These are phyloP conservation scores for Noctua janthe DNA, from an alignment of 2,888 invertebrate species.

Conservation along the genomic window DNA sequence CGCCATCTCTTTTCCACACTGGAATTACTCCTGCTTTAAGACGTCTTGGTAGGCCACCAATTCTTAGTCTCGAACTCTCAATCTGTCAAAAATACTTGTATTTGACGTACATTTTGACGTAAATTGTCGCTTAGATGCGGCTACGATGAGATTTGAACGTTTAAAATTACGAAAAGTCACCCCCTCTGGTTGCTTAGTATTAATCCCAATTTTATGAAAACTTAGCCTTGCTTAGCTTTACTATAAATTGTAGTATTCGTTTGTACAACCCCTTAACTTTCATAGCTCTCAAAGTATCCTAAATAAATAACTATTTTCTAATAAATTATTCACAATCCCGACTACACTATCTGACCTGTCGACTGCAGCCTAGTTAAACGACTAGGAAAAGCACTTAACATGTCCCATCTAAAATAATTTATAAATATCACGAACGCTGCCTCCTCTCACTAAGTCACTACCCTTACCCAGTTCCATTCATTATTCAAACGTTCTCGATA, in stretches of 20 bases:
- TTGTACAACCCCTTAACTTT: background rate
- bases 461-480: conserved; percentile 60
- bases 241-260: background rate
- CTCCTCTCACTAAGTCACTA: background rate
- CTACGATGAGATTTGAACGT: background rate
- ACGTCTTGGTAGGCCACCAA: too few species aligned
- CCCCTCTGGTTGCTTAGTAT: fast-evolving
- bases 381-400: conserved; percentile 18
- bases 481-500: conserved; percentile 73
- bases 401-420: conserved; percentile 1
- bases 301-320: background rate
- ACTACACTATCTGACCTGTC: background rate
- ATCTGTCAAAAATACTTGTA: background rate
- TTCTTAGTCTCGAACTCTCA: background rate
- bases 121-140: background rate
- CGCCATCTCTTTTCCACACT: too few species aligned
- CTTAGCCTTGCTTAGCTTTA: background rate
- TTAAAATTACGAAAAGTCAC: background rate
- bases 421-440: conserved; percentile 27
- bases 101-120: background rate
- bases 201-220: background rate
- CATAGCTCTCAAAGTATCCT: background rate
- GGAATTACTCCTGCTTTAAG: too few species aligned
- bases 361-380: background rate
- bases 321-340: background rate